Base-by-base conservation (phyloP, 2,113 vertebrate genomes). In the Psilopogon haemacephalus region DNA sequence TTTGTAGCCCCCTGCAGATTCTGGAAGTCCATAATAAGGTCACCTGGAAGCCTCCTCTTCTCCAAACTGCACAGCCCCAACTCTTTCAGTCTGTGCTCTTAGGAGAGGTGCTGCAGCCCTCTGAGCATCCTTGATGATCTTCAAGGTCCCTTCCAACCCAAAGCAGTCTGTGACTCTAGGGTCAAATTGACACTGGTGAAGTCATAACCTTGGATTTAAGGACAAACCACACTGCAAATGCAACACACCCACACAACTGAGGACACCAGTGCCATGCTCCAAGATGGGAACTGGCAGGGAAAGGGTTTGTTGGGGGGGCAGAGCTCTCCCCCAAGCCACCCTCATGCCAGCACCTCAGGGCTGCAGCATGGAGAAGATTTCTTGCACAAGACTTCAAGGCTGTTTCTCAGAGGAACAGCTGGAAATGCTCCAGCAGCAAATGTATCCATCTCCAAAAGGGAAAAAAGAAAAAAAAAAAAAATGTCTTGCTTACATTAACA, bases 261-360 rank as follows among this genome's bases (percentile, higher is more conserved):
- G n/a, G 54, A 33, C 42, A n/a, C n/a, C 1, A 4, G 55, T 21
- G 40, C 23, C 2, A 1, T 0, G 10, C 12, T 37, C 15, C 1
- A 3, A 8, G 37, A 4, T 4, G 17, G 55, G 20, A 59, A 9
- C 15, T 14, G 33, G 28, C 40, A 8, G 64, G 37, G 70, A 55
- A 55, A 17, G 32, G 62, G 7, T 69, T 80, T 68, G 28, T 19
- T 1, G 1, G 16, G 54, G 35, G 7, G 4, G 11, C 15, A 11
- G 55, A 73, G 65, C 6, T n/a, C 8, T 54, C 3, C 44, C 6
- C n/a, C n/a, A n/a, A n/a, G n/a, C n/a, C n/a, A n/a, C 3, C 59
- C 26, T 7, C 3, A 1, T 0, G 0, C 11, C 24, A 6, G 46
- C 50, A n/a, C 6, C 56, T 9, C 76, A 3, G 30, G 44, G 48